Base-by-base conservation (phyloP, 2,113 vertebrate species). In the Condylura cristata region DNA sequence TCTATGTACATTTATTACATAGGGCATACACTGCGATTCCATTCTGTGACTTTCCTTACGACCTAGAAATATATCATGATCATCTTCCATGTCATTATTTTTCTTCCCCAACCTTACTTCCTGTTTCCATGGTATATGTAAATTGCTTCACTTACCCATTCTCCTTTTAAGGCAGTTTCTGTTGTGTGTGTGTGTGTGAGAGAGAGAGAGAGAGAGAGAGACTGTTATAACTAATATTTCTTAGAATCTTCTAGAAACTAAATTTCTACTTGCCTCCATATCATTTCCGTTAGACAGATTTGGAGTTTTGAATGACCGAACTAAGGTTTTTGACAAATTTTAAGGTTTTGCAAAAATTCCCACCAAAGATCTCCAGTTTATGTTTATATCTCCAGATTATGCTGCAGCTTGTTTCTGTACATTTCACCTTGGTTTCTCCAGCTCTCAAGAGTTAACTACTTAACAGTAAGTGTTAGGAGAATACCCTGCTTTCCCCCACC, bases 201-300 rank as follows among this genome's bases (percentile, higher is more conserved):
- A n/a, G n/a, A n/a, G n/a, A n/a, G n/a, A n/a, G n/a, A n/a, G n/a
- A n/a, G n/a, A n/a, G n/a, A n/a, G n/a, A n/a, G n/a, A n/a, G n/a
- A n/a, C n/a, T n/a, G n/a, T n/a, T 68, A 30, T 41, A 75, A 88
- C 51, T 8, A 94, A 14, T 76, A 74, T 60, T 58, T 79, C 60
- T 83, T 90, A 86, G 70, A 63, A 83, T 53, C 75, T 61, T 85
- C 44, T 89, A 70, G 8, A 79, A 75, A 61, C 37, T 93, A 65
- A 76, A 41, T 88, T 78, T 93, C 78, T 72, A 34, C 22, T 90
- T 13, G 82, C 39, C 3, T 74, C 30, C 8, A 24, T 60, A 63
- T 79, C 14, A 51, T 93, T 82, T 93, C 51, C 24, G 46, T 20
- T 83, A 39, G 53, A 66, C 34, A 87, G 12, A 92, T 84, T 75